Conservation (phyloP, 2,113 vertebrate species). For the Typhlomys cinereus region DNA sequence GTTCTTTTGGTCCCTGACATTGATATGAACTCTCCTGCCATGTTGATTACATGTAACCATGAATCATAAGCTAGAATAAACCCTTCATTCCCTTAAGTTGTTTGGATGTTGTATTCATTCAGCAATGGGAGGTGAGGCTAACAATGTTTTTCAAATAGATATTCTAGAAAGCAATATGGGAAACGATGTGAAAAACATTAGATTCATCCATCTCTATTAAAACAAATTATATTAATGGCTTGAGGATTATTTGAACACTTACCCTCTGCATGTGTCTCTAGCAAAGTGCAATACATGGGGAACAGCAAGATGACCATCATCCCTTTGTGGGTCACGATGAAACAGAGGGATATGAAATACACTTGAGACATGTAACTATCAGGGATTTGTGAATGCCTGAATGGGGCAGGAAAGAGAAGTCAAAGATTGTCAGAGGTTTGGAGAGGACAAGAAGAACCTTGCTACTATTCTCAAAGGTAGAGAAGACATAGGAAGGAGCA, state of each 20-base stretch:
- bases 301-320: neutral
- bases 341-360: neutral
- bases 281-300: neutral
- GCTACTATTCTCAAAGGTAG: neutral
- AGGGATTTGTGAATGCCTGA: neutral
- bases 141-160: slow-evolving; percentile 48
- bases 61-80: too few relatives aligned
- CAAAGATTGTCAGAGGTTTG: neutral
- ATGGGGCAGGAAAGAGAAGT: neutral
- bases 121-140: too few relatives aligned
- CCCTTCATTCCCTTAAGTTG: too few relatives aligned
- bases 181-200: slow-evolving; percentile 21
- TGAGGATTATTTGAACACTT: neutral
- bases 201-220: slow-evolving; percentile 45
- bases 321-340: neutral
- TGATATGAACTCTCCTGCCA: too few relatives aligned
- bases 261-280: neutral
- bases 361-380: neutral
- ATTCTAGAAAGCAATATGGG: slow-evolving; percentile 28
- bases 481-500: neutral
- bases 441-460: neutral
- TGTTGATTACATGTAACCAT: too few relatives aligned
- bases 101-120: too few relatives aligned
- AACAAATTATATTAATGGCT: slow-evolving; percentile 38
- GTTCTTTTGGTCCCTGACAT: too few relatives aligned